Evolutionary conservation across 2,113 vertebrate species (phyloP).

Genomic region (Struthio camelus): DNA sequence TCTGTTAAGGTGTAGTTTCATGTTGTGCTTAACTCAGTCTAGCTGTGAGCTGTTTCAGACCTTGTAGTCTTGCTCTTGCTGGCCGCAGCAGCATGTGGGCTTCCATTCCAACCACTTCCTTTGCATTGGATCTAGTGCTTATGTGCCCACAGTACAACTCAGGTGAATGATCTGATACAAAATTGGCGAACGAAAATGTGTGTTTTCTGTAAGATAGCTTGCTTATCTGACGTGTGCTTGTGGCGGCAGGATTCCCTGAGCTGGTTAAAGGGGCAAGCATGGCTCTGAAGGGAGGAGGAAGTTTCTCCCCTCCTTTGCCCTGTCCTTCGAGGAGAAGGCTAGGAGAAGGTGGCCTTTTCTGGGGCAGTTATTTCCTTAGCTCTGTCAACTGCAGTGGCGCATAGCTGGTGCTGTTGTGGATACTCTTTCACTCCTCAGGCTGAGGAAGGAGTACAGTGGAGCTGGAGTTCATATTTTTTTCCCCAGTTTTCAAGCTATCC

Average conservation of each 20-base stretch:
- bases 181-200: not conserved
- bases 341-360: not conserved
- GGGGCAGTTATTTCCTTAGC: not conserved
- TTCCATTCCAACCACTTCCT: not conserved
- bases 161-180: not conserved
- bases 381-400: not conserved
- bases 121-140: not conserved
- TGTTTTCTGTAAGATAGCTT: not conserved
- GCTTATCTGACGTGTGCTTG: not conserved
- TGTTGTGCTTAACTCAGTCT: not conserved
- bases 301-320: not conserved
- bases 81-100: not conserved
- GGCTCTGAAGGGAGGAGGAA: not conserved
- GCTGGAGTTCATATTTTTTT: not conserved
- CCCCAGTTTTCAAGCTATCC: not conserved
- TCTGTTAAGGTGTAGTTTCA: not conserved
- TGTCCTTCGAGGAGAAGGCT: not conserved
- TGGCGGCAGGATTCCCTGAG: not conserved
- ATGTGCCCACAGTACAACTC: not conserved
- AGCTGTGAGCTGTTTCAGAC: not conserved
- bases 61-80: not conserved
- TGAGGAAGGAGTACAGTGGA: not conserved
- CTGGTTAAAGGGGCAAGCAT: not conserved
- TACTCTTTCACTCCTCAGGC: not conserved
- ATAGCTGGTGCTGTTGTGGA: rapidly evolving